Percentiles rank a stretch among this genome's conserved stretches.
Conservation (phyloP, 2,888 invertebrate species). For the Helleia helle region DNA sequence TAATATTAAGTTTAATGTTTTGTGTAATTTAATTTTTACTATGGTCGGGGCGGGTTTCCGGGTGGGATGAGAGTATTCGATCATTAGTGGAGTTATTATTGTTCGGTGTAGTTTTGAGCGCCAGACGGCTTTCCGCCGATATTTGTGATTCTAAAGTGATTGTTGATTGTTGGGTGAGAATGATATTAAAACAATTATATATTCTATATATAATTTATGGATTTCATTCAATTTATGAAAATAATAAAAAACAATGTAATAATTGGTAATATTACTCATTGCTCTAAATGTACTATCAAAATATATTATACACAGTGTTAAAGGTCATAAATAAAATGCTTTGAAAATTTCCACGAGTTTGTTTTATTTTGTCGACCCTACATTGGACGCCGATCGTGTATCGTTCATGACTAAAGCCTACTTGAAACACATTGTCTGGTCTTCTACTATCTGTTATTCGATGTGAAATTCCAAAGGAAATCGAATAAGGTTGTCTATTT, state of each 20-base stretch:
- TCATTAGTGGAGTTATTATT: slow-evolving; percentile 15
- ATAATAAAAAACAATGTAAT: slow-evolving; percentile 68
- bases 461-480: not conserved
- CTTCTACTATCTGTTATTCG: too few relatives aligned
- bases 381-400: too few relatives aligned
- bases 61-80: slow-evolving; percentile 9
- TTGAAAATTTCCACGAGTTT: slow-evolving; percentile 68
- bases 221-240: slow-evolving; percentile 68
- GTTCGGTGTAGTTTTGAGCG: slow-evolving; percentile 18
- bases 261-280: slow-evolving; percentile 75
- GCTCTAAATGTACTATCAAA: slow-evolving; percentile 76
- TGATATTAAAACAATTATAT: slow-evolving; percentile 62
- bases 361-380: slow-evolving; percentile 37
- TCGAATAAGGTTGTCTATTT: too few relatives aligned
- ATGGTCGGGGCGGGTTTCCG: slow-evolving; percentile 15
- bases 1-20: slow-evolving; percentile 38
- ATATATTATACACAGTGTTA: slow-evolving; percentile 75
- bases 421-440: too few relatives aligned
- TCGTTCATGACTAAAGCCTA: too few relatives aligned
- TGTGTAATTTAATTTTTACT: slow-evolving; percentile 36
- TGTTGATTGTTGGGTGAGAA: slow-evolving; percentile 69
- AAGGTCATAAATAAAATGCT: slow-evolving; percentile 75
- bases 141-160: slow-evolving; percentile 61
- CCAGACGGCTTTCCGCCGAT: slow-evolving; percentile 21
- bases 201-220: slow-evolving; percentile 69